Evolutionary conservation across 2,888 invertebrate species (phyloP), one percentile per base, ranked within the genome.

Genomic region (Leucoptera coffeella): DNA sequence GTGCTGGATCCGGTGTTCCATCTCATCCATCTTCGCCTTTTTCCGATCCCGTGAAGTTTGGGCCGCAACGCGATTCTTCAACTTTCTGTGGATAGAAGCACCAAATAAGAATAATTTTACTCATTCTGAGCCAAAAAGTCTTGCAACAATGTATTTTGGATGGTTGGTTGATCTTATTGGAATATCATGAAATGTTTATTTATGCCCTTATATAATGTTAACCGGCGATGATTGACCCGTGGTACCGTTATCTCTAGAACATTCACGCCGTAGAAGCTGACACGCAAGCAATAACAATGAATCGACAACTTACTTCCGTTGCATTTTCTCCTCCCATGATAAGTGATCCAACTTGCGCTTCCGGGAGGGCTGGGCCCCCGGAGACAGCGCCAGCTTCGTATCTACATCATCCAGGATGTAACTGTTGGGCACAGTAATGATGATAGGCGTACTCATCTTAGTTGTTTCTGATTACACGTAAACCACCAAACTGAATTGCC

Each of bases 1-100:
- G 23, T 73, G 56, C 33, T 76, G 65, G 4, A 87, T 74, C 20
- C 80, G 77, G 8, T 59, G 51, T 51, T 95, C 94, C 74, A 96
- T 80, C 38, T 91, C 88, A 37, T 88, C 85, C 80, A 96, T 85
- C 49, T 83, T 85, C 1, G 88, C 89, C 55, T 96, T 96, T 52
- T 97, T 97, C 23, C 94, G 78, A 58, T 97, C 97, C 28, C 97
- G 79, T 1, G 96, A 96, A 25, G 91, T 93, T 61, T 97, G 97
- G 3, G 97, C 97, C 15, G 97, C 96, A 14, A 96, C 93, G 37
- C 96, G 78, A 54, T 96, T 96, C 56, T 95, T 95, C 41, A 95
- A 54, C 65, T 95, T 95, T 54, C 95, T 93, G 55, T 14, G 65
- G 31, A 25, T 4, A 20, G 8, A 23, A 14, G 19, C 13, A 17